phyloP scores from a whole-genome alignment of 1,140 invertebrate species.

The Heliconius melpomene region DNA sequence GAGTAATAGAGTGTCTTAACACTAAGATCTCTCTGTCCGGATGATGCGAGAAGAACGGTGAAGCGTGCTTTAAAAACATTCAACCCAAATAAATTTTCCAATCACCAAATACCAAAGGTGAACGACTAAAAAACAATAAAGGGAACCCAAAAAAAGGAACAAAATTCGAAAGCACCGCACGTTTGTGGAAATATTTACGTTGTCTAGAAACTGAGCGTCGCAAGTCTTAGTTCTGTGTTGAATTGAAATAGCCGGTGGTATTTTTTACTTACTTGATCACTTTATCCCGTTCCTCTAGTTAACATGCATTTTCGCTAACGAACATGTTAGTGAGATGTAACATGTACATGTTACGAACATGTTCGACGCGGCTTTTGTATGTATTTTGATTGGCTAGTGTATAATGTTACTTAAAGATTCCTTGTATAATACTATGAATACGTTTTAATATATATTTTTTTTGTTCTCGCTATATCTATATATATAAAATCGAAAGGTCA shows the following conservation, averaged over 20 bases:
- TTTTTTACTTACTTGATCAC: constrained; percentile 48
- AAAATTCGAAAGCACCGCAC: constrained; percentile 48
- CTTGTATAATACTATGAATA: background rate
- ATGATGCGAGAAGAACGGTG: too few species aligned
- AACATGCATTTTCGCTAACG: constrained; percentile 32
- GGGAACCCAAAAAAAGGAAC: constrained; percentile 33
- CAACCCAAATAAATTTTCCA: background rate
- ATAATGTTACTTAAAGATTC: background rate
- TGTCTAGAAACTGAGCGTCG: constrained; percentile 67
- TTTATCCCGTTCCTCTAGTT: constrained; percentile 42
- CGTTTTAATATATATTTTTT: too few species aligned
- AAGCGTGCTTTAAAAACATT: background rate
- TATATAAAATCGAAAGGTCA: too few species aligned
- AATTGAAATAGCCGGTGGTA: constrained; percentile 62
- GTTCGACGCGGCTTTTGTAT: background rate
- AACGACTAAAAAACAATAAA: constrained; percentile 37
- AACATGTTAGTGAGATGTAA: constrained; percentile 15
- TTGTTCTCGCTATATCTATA: too few species aligned
- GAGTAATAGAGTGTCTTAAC: too few species aligned
- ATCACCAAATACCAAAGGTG: background rate
- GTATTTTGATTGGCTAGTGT: background rate
- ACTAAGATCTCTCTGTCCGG: too few species aligned
- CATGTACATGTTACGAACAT: background rate
- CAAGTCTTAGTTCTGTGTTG: constrained; percentile 46
- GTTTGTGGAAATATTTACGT: constrained; percentile 63